Evolutionary conservation across 1,140 invertebrate species (phyloP).

Genomic region (Sminthurides bifidus): DNA sequence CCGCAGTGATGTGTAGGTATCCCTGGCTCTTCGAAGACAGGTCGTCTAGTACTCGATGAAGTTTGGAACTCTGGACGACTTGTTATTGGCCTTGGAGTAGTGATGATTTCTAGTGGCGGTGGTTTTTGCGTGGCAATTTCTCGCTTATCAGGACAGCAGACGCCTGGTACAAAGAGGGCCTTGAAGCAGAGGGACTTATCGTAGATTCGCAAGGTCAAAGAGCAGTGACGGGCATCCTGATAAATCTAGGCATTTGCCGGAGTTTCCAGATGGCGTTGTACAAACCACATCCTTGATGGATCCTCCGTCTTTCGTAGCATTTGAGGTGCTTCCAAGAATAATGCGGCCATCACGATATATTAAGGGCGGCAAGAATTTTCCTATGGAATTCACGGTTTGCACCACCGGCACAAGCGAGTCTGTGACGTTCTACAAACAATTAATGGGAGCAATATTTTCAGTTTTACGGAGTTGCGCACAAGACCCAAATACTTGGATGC

Average conservation of each 20-base stretch:
- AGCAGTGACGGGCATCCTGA: slow-evolving; percentile 77
- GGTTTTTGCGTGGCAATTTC: slow-evolving; percentile 12
- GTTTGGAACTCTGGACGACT: slow-evolving; percentile 18
- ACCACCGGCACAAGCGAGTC: slow-evolving; percentile 62
- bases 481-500: too few species aligned
- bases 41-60: background rate
- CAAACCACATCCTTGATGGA: slow-evolving; percentile 40
- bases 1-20: slow-evolving; percentile 46
- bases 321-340: slow-evolving; percentile 31
- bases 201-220: slow-evolving; percentile 63
- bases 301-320: slow-evolving; percentile 28
- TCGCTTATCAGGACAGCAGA: slow-evolving; percentile 26
- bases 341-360: slow-evolving; percentile 35
- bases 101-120: slow-evolving; percentile 11
- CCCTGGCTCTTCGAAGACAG: background rate
- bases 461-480: too few species aligned
- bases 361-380: slow-evolving; percentile 46
- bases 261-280: slow-evolving; percentile 62
- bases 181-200: slow-evolving; percentile 85
- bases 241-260: slow-evolving; percentile 74
- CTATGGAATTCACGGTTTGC: slow-evolving; percentile 39
- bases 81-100: slow-evolving; percentile 36
- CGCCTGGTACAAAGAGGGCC: slow-evolving; percentile 69
- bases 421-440: slow-evolving; percentile 49
- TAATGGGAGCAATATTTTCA: background rate